Evolutionary conservation across 1,140 invertebrate species (phyloP).

Genomic region (Microplitis mediator): DNA sequence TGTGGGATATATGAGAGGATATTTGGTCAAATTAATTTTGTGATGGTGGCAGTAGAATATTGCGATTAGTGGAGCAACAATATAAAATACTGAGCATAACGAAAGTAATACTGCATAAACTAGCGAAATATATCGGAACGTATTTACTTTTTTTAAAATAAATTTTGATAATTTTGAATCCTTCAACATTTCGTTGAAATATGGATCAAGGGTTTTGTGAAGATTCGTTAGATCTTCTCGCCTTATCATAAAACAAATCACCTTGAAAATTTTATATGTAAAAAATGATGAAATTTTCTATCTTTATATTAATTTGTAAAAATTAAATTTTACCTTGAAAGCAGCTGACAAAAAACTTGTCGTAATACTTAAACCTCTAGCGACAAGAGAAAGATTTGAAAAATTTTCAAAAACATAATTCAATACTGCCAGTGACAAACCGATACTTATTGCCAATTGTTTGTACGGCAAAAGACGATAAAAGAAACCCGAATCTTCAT

Average conservation of each 20-base stretch:
- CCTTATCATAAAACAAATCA: neutral
- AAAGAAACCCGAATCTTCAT: neutral
- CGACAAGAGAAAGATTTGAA: neutral
- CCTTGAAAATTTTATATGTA: neutral
- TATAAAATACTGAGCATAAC: neutral
- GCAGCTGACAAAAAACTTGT: neutral
- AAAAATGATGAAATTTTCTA: neutral
- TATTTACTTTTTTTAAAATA: neutral
- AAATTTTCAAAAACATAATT: neutral
- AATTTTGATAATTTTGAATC: neutral
- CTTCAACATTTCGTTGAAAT: neutral
- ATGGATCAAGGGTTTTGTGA: neutral
- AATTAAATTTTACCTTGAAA: slow-evolving; percentile 3
- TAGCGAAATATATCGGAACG: neutral
- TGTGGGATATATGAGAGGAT: neutral
- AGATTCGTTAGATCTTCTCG: neutral
- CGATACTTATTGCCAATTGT: neutral
- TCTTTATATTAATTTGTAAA: too few relatives aligned
- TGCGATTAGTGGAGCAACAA: neutral
- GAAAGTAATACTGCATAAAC: neutral
- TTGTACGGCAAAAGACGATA: neutral
- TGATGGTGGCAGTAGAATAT: neutral
- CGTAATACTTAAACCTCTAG: slow-evolving; percentile 1
- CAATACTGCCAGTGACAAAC: neutral
- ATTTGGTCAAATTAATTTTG: neutral